phyloP scores from a whole-genome alignment of 2,888 invertebrate genomes.

The Chymomyza caudatula region DNA sequence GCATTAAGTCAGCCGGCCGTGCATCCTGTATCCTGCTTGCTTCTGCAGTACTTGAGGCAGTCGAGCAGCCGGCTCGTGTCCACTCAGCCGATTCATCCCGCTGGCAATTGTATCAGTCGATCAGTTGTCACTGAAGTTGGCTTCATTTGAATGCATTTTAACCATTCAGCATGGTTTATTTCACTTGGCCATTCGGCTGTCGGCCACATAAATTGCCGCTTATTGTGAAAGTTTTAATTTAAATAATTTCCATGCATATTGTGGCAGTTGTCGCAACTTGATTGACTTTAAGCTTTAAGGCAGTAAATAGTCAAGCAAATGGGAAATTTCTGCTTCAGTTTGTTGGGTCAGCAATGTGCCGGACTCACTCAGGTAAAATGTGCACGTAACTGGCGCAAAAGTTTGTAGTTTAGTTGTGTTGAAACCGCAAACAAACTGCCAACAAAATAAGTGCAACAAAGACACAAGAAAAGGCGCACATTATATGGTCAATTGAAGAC shows the following conservation, averaged over 20 bases:
- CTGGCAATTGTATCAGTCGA: neutral
- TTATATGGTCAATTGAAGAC: constrained; percentile 68
- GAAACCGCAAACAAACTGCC: neutral
- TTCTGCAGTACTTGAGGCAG: neutral
- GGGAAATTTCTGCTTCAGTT: neutral
- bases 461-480: constrained; percentile 32
- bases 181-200: neutral
- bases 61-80: constrained; percentile 17
- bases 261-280: neutral
- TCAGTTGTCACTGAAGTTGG: neutral
- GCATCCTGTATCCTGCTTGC: constrained; percentile 15
- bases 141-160: neutral
- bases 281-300: neutral
- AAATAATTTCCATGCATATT: neutral
- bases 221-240: neutral
- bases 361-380: constrained; percentile 9
- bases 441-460: constrained; percentile 1
- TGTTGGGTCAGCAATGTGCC: neutral
- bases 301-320: neutral
- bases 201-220: neutral
- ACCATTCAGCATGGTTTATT: neutral
- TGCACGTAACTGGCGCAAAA: constrained; percentile 47
- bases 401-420: constrained; percentile 18
- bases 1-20: constrained; percentile 19
- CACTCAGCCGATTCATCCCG: constrained; percentile 14